These are phyloP conservation scores for Misgurnus anguillicaudatus DNA, from an alignment of 2,113 vertebrate species.

Conservation along the genomic window DNA sequence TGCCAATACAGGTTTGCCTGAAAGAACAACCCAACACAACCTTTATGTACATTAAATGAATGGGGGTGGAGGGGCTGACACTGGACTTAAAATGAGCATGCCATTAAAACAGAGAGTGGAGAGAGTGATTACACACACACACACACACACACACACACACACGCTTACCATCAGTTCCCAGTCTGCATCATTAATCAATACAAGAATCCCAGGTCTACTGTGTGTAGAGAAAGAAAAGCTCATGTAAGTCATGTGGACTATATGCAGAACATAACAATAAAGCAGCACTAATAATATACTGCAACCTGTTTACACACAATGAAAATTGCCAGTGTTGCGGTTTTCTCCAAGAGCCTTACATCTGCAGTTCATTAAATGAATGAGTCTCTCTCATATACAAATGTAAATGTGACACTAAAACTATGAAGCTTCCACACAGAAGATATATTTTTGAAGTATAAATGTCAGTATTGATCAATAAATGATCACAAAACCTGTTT, in stretches of 20 bases:
- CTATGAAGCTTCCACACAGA: not conserved
- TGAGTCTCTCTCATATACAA: not conserved
- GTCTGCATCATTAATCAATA: constrained; percentile 96
- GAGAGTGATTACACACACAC: constrained; percentile 10
- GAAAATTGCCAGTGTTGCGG: constrained; percentile 16
- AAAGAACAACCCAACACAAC: constrained; percentile 26
- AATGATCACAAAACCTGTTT: not conserved
- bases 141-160: constrained; percentile 32
- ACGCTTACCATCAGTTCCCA: constrained; percentile 96
- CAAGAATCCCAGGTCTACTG: constrained; percentile 96
- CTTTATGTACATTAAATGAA: constrained; percentile 27
- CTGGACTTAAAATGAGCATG: constrained; percentile 27
- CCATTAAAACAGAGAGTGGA: constrained; percentile 42
- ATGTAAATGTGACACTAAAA: not conserved
- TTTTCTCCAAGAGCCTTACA: constrained; percentile 8
- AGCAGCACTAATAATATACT: constrained; percentile 22
- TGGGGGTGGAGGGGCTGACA: constrained; percentile 7
- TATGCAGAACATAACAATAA: constrained; percentile 35
- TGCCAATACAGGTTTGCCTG: constrained; percentile 45
- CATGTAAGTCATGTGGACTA: constrained; percentile 24
- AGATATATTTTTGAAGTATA: too few relatives aligned
- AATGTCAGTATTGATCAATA: too few relatives aligned
- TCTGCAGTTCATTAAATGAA: constrained; percentile 6
- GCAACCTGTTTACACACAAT: constrained; percentile 14
- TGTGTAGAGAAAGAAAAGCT: constrained; percentile 58